A percentile compares a stretch with the other conserved stretches of the same genome.
These are phyloP conservation scores for Trachelus tabidus DNA, from an alignment of 2,888 invertebrate genomes.

Conservation along the genomic window DNA sequence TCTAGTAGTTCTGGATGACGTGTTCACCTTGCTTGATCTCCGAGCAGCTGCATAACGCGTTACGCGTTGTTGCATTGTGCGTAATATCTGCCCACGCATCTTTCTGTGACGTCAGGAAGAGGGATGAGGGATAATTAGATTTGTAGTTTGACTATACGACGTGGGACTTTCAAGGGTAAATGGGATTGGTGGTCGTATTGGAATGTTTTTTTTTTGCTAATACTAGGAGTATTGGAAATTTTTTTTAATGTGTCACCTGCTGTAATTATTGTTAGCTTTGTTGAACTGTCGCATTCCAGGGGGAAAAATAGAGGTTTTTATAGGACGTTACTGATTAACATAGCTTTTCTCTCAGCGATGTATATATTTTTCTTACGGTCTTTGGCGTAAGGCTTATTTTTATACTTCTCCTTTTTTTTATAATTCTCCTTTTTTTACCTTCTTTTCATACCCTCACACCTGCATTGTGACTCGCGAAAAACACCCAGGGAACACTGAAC, in stretches of 20 bases:
- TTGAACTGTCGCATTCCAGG: background rate
- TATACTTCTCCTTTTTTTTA: background rate
- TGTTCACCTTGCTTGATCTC: background rate
- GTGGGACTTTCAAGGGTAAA: no score
- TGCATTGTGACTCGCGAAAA: background rate
- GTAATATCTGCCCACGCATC: conserved; percentile 22
- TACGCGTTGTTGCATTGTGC: background rate
- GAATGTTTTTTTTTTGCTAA: background rate
- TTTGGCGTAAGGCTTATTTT: background rate
- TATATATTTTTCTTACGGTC: background rate
- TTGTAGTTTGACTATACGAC: background rate
- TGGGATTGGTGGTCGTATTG: background rate
- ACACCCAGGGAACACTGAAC: background rate
- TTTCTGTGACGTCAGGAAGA: conserved; percentile 31
- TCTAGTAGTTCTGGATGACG: background rate
- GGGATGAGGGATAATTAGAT: conserved; percentile 19
- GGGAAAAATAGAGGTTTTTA: background rate
- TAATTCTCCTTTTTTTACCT: background rate
- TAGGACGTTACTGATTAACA: background rate
- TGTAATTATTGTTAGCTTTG: background rate
- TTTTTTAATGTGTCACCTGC: background rate
- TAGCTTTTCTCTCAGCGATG: background rate
- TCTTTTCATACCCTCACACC: background rate
- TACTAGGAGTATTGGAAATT: background rate
- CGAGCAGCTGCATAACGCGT: background rate